Percentiles rank a stretch among this genome's conserved stretches.
phyloP scores from a whole-genome alignment of 1,140 invertebrate species.

The Harpegnathos saltator region DNA sequence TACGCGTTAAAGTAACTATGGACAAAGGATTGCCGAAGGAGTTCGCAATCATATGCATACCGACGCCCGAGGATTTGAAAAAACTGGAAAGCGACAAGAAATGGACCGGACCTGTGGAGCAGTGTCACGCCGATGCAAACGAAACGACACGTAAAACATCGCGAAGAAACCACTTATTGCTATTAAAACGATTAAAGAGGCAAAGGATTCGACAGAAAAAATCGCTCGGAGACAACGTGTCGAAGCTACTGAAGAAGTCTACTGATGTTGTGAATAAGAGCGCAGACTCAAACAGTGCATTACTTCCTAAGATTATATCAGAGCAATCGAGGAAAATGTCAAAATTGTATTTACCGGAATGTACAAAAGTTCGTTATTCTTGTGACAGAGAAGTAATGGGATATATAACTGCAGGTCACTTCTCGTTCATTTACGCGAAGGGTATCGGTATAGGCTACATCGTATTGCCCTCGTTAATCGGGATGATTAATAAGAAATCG shows the following conservation, averaged over 20 bases:
- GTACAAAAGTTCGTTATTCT: slow-evolving; percentile 87
- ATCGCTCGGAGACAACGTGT: slow-evolving; percentile 78
- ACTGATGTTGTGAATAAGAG: slow-evolving; percentile 23
- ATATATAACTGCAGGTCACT: slow-evolving; percentile 90
- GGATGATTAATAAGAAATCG: slow-evolving; percentile 81
- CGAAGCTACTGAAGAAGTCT: slow-evolving; percentile 36
- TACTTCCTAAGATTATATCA: slow-evolving; percentile 77
- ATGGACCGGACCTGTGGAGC: slow-evolving; percentile 86
- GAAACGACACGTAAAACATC: slow-evolving; percentile 87
- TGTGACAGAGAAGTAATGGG: slow-evolving; percentile 90
- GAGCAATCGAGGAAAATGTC: slow-evolving; percentile 88
- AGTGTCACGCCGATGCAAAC: slow-evolving; percentile 87
- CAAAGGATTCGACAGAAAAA: slow-evolving; percentile 86
- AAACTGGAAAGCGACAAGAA: slow-evolving; percentile 80
- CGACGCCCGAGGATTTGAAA: slow-evolving; percentile 86
- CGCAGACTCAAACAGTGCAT: slow-evolving; percentile 28
- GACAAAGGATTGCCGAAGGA: slow-evolving; percentile 84
- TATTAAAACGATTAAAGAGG: slow-evolving; percentile 88
- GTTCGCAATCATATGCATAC: slow-evolving; percentile 89
- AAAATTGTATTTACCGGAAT: slow-evolving; percentile 89
- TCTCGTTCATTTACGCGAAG: slow-evolving; percentile 89
- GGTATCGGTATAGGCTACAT: slow-evolving; percentile 90
- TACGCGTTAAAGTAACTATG: slow-evolving; percentile 86
- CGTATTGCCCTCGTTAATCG: slow-evolving; percentile 86
- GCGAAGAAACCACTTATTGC: slow-evolving; percentile 86